A percentile compares a stretch with the other conserved stretches of the same genome.
These are phyloP conservation scores for Schizotus pectinicornis DNA, from an alignment of 2,888 invertebrate genomes.

Conservation along the genomic window DNA sequence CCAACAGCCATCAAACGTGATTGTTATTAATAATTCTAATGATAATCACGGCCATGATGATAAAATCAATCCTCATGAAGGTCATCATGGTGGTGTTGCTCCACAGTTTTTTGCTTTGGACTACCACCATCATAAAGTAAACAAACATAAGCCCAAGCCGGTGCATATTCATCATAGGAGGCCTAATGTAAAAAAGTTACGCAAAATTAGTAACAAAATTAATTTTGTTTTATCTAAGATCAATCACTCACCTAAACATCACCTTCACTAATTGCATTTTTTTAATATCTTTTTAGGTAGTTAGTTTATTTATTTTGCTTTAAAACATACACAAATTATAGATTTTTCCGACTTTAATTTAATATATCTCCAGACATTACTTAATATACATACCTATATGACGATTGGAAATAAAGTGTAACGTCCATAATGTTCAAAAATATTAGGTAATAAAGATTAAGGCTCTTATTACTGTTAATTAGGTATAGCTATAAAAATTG, in stretches of 20 bases:
- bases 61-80: slow-evolving; percentile 16
- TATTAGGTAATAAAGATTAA: too few relatives aligned
- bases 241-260: background rate
- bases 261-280: background rate
- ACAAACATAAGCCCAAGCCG: background rate
- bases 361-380: too few relatives aligned
- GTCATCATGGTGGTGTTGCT: background rate
- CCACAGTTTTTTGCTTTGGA: too few relatives aligned
- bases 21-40: slow-evolving; percentile 46
- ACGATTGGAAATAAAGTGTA: too few relatives aligned
- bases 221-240: slow-evolving; percentile 15
- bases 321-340: too few relatives aligned
- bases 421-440: too few relatives aligned
- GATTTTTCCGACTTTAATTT: too few relatives aligned
- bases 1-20: slow-evolving; percentile 33
- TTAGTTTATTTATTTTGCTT: background rate
- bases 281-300: background rate
- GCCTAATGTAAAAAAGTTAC: slow-evolving; percentile 20
- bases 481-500: too few relatives aligned
- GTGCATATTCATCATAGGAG: slow-evolving; percentile 1
- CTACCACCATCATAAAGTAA: background rate
- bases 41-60: slow-evolving; percentile 32
- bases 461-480: too few relatives aligned
- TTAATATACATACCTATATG: too few relatives aligned
- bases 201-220: slow-evolving; percentile 14